phyloP scores from a whole-genome alignment of 1,140 invertebrate genomes.

The Scaptomyza graminum region DNA sequence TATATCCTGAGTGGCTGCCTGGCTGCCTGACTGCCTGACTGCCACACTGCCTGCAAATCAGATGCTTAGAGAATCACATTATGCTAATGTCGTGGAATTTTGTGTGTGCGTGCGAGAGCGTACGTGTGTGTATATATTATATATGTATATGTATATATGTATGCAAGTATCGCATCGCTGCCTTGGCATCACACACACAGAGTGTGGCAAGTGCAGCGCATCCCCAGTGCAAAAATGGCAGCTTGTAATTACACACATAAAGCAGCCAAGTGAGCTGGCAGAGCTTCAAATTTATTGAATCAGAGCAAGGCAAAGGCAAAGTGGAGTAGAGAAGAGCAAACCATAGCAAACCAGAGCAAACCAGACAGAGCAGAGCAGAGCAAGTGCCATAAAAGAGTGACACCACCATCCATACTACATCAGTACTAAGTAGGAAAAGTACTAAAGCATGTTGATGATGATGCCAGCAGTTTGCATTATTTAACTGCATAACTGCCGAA shows the following conservation, averaged over 20 bases:
- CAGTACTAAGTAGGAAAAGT: background rate
- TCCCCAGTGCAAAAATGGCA: constrained; percentile 11
- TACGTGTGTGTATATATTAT: background rate
- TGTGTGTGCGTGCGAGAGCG: constrained; percentile 40
- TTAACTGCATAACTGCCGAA: background rate
- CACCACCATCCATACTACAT: background rate
- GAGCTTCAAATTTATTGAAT: constrained; percentile 62
- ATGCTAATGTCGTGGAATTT: constrained; percentile 73
- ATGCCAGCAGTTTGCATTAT: background rate
- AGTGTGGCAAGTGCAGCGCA: constrained; percentile 6
- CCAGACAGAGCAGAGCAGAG: too few relatives aligned
- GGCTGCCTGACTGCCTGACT: constrained; percentile 40
- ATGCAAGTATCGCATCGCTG: background rate
- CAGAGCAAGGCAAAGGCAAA: constrained; percentile 14
- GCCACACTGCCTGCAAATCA: constrained; percentile 61
- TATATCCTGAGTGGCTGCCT: background rate
- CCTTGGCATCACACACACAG: constrained; percentile 5
- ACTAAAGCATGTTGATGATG: background rate
- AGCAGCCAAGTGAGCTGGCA: constrained; percentile 56
- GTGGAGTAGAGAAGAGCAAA: background rate
- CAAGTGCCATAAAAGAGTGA: background rate
- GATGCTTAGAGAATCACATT: constrained; percentile 73
- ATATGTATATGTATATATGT: constrained; percentile 8
- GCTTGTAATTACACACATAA: constrained; percentile 71
- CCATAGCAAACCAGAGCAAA: too few relatives aligned